A percentile compares a stretch with the other conserved stretches of the same genome.
Evolutionary conservation across 2,797 vertebrate genomes (phyloP).

Genomic region (Scyliorhinus canicula): DNA sequence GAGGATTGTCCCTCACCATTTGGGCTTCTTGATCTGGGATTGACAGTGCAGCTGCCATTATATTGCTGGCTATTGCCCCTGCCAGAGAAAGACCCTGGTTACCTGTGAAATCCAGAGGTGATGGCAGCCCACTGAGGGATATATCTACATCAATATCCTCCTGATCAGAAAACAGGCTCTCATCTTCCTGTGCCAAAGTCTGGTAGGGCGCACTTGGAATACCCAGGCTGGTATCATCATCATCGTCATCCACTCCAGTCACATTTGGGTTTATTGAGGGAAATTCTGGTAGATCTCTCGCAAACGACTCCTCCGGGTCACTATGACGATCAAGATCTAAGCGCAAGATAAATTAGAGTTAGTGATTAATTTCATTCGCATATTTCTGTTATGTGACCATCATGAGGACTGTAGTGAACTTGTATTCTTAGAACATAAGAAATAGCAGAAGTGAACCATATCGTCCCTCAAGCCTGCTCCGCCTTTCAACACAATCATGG

Average conservation of each 20-base stretch:
- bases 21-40: conserved; percentile 63
- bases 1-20: conserved; percentile 52
- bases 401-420: not conserved
- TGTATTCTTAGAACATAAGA: not conserved
- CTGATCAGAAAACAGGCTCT: conserved; percentile 65
- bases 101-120: conserved; percentile 48
- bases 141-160: conserved; percentile 66
- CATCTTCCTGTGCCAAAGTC: conserved; percentile 55
- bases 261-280: conserved; percentile 91
- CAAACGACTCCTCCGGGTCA: conserved; percentile 92
- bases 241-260: conserved; percentile 74
- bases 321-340: conserved; percentile 89
- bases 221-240: conserved; percentile 91
- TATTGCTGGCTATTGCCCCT: conserved; percentile 77
- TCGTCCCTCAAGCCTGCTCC: not conserved
- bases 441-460: not conserved
- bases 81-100: conserved; percentile 71
- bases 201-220: conserved; percentile 71
- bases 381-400: not conserved
- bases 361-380: not conserved
- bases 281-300: conserved; percentile 87
- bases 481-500: not conserved
- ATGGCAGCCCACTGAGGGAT: conserved; percentile 59
- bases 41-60: conserved; percentile 81
- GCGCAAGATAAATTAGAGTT: conserved; percentile 36